A percentile compares a stretch with the other conserved stretches of the same genome.
These are phyloP conservation scores for Patiria miniata DNA, from an alignment of 35 echinoderm and acorn worm species.

Conservation along the genomic window DNA sequence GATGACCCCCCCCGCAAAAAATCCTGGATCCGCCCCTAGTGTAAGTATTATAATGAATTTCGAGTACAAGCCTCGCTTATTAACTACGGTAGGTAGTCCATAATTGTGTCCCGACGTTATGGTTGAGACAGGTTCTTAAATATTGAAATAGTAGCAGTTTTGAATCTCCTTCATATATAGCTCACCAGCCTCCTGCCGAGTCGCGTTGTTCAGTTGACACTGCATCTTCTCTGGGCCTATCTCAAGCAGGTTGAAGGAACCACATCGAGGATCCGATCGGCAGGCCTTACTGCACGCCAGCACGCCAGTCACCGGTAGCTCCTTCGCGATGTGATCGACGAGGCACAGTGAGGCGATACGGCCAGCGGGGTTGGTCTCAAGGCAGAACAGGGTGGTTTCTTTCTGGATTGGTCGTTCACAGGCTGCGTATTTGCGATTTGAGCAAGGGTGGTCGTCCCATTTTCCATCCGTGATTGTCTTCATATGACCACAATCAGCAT, in stretches of 20 bases:
- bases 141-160: neutral
- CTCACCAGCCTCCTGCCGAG: neutral
- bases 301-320: neutral
- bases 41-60: too few species aligned
- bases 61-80: too few species aligned
- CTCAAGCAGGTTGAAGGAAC: neutral
- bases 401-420: neutral
- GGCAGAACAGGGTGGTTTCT: neutral
- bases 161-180: neutral
- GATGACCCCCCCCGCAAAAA: too few species aligned
- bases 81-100: too few species aligned
- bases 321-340: neutral
- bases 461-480: too few species aligned
- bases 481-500: neutral
- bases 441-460: neutral
- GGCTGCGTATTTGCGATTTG: neutral
- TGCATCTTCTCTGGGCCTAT: neutral
- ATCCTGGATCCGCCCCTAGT: too few species aligned
- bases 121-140: too few species aligned
- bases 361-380: neutral
- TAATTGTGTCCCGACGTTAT: too few species aligned
- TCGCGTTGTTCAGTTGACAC: neutral
- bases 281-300: neutral
- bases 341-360: neutral
- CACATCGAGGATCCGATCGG: neutral